These are phyloP conservation scores for Rousettus leschenaultii DNA, from an alignment of 2,113 vertebrate species.

Conservation along the genomic window DNA sequence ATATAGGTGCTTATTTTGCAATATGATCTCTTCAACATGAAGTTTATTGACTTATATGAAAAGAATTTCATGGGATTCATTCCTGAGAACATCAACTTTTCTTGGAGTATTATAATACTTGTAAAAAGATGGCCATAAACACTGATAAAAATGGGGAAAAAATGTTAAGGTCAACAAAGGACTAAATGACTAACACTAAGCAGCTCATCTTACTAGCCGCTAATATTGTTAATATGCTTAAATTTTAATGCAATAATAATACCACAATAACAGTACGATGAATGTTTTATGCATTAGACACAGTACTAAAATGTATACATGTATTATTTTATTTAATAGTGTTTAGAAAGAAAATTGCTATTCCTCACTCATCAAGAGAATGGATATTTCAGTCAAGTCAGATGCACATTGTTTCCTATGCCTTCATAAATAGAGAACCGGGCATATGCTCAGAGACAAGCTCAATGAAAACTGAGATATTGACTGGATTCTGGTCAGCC, in stretches of 20 bases:
- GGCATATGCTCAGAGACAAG: not conserved
- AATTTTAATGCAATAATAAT: not conserved
- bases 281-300: not conserved
- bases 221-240: not conserved
- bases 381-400: not conserved
- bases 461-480: not conserved
- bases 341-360: not conserved
- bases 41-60: not conserved
- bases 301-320: not conserved
- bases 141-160: not conserved
- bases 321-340: not conserved
- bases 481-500: not conserved
- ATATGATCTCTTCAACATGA: not conserved
- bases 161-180: not conserved
- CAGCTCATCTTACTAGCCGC: not conserved
- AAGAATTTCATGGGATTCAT: not conserved
- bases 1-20: not conserved
- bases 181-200: not conserved
- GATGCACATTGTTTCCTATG: not conserved
- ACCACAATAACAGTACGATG: not conserved
- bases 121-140: not conserved
- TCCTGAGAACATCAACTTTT: not conserved
- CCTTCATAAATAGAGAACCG: not conserved
- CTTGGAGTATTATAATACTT: not conserved
- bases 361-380: not conserved